Base-by-base conservation (phyloP, 2,888 invertebrate genomes). In the Conistra vaccinii region DNA sequence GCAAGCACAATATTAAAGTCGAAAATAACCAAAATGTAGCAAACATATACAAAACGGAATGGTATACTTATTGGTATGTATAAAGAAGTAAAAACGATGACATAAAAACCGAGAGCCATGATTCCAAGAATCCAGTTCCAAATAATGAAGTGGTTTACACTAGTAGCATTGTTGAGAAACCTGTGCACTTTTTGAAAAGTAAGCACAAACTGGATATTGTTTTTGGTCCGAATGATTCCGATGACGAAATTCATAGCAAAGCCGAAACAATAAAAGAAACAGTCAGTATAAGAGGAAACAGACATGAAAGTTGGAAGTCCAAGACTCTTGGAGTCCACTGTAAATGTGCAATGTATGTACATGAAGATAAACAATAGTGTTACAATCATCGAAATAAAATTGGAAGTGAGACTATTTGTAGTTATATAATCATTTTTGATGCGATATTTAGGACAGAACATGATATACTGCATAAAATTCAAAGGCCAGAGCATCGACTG, bases 401-500 rank as follows among this genome's bases (percentile, higher is more conserved):
- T 84, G 1, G 58, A 69, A 2, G 35, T 17, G 0, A 53, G 1
- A 4, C 55, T 58, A 35, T 75, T 83, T n/a, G 72, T 32, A 26
- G 51, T 60, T 14, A 84, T 66, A 0, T 60, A 17, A 20, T 71
- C 57, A 12, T 77, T 26, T 35, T 66, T 73, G 10, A 84, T 73
- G 1, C 51, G 35, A 26, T 84, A 84, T 53, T 79, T 81, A 1
- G 79, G 65, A 42, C 55, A 68, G 7, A 73, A 57, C 32, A 62
- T 66, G 1, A 76, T 35, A 26, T 32, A 12, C 20, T 84, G 79
- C 65, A 81, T 73, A 1, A 84, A 2, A 29, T 81, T 72, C 26
- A 81, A 72, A 65, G 81, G 79, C 0, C 51, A 60, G 0, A 84
- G 29, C 63, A 81, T 63, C 1, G 57, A 32, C 35, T 84, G 80